These are phyloP conservation scores for Delichon dasypus DNA, from an alignment of 2,797 vertebrate species.

Conservation along the genomic window DNA sequence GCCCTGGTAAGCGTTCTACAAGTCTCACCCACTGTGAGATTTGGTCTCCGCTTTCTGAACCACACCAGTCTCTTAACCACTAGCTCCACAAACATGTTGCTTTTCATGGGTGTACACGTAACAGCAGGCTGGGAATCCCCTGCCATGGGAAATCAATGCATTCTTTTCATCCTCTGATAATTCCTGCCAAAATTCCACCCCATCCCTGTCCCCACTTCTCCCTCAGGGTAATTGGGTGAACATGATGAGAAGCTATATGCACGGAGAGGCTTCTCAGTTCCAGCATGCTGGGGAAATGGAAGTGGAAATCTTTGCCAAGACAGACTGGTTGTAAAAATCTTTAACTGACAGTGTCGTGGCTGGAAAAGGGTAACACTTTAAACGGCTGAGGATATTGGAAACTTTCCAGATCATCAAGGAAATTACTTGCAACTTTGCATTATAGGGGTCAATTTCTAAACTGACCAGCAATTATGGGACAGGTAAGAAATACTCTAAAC, in stretches of 20 bases:
- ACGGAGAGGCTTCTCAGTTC: neutral
- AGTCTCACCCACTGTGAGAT: neutral
- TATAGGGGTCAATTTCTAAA: neutral
- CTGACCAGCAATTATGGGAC: neutral
- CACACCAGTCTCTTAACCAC: neutral
- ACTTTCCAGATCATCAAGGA: neutral
- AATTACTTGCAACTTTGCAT: neutral
- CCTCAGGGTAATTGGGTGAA: neutral
- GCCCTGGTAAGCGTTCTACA: fast-evolving
- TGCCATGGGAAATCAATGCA: neutral
- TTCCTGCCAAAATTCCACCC: neutral
- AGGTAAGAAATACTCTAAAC: neutral
- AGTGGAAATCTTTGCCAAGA: neutral
- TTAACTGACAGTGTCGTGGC: neutral
- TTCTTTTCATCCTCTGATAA: neutral
- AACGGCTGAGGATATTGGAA: neutral
- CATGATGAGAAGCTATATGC: neutral
- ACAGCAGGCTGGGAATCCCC: neutral
- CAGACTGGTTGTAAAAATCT: constrained; percentile 1
- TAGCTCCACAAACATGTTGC: neutral
- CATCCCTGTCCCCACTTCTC: neutral
- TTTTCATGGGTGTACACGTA: neutral
- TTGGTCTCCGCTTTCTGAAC: neutral
- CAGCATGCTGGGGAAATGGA: neutral
- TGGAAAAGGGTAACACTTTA: constrained; percentile 5